Evolutionary conservation across 2,113 vertebrate species (phyloP).

Genomic region (Anguilla japonica): DNA sequence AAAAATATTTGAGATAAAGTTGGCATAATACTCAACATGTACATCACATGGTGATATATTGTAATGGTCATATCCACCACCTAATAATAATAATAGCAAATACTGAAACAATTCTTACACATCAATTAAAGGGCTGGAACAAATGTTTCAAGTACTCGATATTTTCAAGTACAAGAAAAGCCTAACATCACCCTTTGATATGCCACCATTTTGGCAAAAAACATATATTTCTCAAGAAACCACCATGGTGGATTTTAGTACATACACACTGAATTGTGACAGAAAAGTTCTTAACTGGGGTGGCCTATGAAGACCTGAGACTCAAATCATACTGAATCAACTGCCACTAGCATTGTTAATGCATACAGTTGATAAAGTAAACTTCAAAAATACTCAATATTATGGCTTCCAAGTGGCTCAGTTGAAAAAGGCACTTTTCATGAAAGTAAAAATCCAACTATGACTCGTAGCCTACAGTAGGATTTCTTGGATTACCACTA

Average conservation of each 20-base stretch:
- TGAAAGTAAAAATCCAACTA: not conserved
- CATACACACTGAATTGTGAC: not conserved
- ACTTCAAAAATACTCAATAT: not conserved
- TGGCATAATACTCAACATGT: conserved; percentile 18
- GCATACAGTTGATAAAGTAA: not conserved
- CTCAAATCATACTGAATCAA: not conserved
- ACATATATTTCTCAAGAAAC: not conserved
- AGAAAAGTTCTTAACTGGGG: not conserved
- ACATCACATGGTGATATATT: conserved; percentile 14
- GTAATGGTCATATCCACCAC: conserved; percentile 10
- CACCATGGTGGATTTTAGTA: not conserved
- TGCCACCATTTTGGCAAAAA: conserved; percentile 1
- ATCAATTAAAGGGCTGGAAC: not conserved
- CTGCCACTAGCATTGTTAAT: not conserved
- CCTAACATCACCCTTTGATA: not conserved
- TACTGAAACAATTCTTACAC: not conserved
- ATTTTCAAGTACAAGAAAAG: not conserved
- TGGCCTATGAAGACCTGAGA: not conserved
- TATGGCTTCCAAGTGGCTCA: not conserved
- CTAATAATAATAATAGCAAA: not conserved
- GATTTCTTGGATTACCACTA: not conserved
- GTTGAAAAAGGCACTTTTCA: not conserved
- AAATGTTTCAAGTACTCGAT: not conserved
- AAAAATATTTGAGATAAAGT: not conserved
- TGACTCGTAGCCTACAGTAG: not conserved